Conservation (phyloP, 2,888 invertebrate species). For the Orchestes rusci region DNA sequence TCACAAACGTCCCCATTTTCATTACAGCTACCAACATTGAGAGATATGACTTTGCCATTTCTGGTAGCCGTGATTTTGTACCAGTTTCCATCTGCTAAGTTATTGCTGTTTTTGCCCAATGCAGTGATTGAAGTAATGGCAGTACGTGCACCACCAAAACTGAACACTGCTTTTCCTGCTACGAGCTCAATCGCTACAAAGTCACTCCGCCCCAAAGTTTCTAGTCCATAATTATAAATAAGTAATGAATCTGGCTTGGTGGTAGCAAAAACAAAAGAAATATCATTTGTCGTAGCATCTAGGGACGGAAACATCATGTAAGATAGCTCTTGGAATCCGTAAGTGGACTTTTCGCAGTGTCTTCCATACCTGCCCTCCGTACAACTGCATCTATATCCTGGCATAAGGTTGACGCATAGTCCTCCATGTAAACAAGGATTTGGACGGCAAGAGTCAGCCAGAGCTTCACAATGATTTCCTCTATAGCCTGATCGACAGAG, state of each 20-base stretch:
- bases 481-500: conserved; percentile 78
- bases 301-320: conserved; percentile 83
- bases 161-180: conserved; percentile 77
- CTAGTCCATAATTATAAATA: conserved; percentile 86
- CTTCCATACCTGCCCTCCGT: conserved; percentile 82
- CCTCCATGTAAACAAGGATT: conserved; percentile 92
- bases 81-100: conserved; percentile 83
- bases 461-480: conserved; percentile 83
- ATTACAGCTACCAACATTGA: conserved; percentile 73
- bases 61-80: conserved; percentile 85
- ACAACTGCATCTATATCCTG: conserved; percentile 81
- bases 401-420: conserved; percentile 79
- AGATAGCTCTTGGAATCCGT: conserved; percentile 82
- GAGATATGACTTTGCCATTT: conserved; percentile 79
- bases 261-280: conserved; percentile 85
- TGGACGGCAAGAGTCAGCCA: conserved; percentile 83
- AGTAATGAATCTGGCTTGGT: conserved; percentile 78
- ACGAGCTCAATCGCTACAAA: conserved; percentile 88
- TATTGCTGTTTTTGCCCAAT: conserved; percentile 50
- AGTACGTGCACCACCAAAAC: conserved; percentile 83
- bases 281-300: conserved; percentile 84
- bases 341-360: conserved; percentile 85
- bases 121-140: conserved; percentile 77
- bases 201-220: conserved; percentile 82
- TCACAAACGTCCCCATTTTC: conserved; percentile 83